Evolutionary conservation across 1,140 invertebrate genomes (phyloP), one percentile per base, ranked within the genome.

Genomic region (Babylonia areolata): DNA sequence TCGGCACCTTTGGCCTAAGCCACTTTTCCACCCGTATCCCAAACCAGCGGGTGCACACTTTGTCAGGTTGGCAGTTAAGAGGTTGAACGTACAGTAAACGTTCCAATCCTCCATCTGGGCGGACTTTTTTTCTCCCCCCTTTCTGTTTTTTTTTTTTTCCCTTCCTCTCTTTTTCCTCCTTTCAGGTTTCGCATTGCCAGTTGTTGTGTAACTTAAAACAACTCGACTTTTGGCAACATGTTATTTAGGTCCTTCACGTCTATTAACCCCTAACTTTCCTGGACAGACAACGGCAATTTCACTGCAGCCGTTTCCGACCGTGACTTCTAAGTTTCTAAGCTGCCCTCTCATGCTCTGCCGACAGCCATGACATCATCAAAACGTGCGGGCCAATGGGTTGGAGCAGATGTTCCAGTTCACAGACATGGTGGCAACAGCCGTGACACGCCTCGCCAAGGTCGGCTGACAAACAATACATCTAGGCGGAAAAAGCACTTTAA

Each of bases 151-250:
- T 69, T n/a, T 31, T 69, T 3, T 69, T 17, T n/a, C 64, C 3
- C 64, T n/a, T 31, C 17, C 64, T n/a, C 64, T 6, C 71, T 69
- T 69, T 6, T 31, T 35, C 71, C 20, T 28, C 31, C 71, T 73
- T 33, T 35, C 35, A 73, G 71, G 31, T 73, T 73, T 37, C 71
- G 35, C 58, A n/a, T 64, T 64, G 58, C 58, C 58, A 64, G 58
- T 64, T 64, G 58, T 64, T 64, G 58, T 64, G 58, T 64, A 64
- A 64, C 58, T n/a, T 64, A 64, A 64, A 64, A 23, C 58, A 73
- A 12, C 71, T 37, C 20, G 31, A 73, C 31, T 77, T 35, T 37
- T 77, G 33, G 75, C 75, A 77, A 77, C 75, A 3, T 39, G 39
- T 77, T 37, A 77, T 35, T 39, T 37, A 64, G 15, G 58, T 23